Conservation (phyloP, 2,888 invertebrate genomes). For the Acrobasis suavella region DNA sequence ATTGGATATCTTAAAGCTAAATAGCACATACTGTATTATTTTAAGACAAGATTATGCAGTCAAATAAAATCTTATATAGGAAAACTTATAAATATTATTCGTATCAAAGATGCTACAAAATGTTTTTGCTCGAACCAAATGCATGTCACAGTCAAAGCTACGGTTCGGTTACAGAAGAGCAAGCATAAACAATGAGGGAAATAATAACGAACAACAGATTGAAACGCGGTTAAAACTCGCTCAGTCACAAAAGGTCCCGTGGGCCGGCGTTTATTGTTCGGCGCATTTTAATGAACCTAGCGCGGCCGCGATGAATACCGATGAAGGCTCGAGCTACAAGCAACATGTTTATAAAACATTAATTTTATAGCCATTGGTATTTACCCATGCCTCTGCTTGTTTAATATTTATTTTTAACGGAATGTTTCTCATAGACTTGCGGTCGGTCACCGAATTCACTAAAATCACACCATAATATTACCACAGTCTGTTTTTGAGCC, state of each 20-base stretch:
- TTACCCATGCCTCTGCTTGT: slow-evolving; percentile 12
- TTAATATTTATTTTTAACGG: slow-evolving; percentile 1
- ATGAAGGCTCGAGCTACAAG: slow-evolving; percentile 53
- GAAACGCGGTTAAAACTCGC: slow-evolving; percentile 69
- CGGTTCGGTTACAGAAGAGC: slow-evolving; percentile 24
- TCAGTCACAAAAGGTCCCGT: slow-evolving; percentile 64
- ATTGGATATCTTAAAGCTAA: too few species aligned
- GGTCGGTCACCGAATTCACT: not conserved
- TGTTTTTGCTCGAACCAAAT: not conserved
- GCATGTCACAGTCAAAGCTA: slow-evolving; percentile 8
- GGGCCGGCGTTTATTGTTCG: slow-evolving; percentile 69
- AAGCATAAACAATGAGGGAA: slow-evolving; percentile 53
- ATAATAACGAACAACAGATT: slow-evolving; percentile 68
- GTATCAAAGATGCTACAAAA: not conserved
- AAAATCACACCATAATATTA: too few species aligned
- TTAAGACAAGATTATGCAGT: too few species aligned
- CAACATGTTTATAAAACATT: slow-evolving; percentile 44
- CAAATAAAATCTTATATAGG: too few species aligned
- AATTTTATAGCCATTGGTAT: slow-evolving; percentile 26
- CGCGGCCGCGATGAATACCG: slow-evolving; percentile 66
- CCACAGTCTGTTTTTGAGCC: too few species aligned
- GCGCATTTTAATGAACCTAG: slow-evolving; percentile 76
- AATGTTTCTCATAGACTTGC: not conserved
- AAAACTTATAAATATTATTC: too few species aligned
- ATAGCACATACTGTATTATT: too few species aligned